Evolutionary conservation across 2,797 vertebrate genomes (phyloP).

Genomic region (Enteromius anoplus): DNA sequence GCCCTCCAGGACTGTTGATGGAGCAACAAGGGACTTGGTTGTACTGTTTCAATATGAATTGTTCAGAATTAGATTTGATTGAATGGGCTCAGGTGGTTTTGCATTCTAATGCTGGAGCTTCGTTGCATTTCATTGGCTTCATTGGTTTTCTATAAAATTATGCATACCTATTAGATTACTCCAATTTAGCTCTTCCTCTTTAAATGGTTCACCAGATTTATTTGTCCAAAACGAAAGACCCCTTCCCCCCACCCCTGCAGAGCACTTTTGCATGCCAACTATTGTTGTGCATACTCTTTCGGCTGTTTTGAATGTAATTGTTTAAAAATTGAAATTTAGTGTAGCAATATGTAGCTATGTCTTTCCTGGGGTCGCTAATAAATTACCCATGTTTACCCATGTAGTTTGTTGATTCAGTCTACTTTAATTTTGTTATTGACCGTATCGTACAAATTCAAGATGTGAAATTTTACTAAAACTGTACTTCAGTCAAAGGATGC

Average conservation of each 20-base stretch:
- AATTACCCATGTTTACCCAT: constrained; percentile 53
- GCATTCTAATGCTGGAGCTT: constrained; percentile 28
- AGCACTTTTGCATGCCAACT: constrained; percentile 24
- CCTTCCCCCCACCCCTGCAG: background rate
- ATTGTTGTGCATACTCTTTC: background rate
- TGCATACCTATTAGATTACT: constrained; percentile 51
- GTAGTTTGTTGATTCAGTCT: constrained; percentile 64
- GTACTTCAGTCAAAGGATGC: constrained; percentile 73
- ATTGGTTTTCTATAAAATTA: constrained; percentile 10
- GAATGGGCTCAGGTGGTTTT: constrained; percentile 31
- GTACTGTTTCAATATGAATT: constrained; percentile 33
- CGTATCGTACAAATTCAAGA: constrained; percentile 70
- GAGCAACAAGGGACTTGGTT: constrained; percentile 16
- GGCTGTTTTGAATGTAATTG: constrained; percentile 30
- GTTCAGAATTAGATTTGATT: constrained; percentile 34
- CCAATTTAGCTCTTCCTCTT: constrained; percentile 32
- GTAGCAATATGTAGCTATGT: background rate
- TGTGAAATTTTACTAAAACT: constrained; percentile 71
- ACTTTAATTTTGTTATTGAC: constrained; percentile 69
- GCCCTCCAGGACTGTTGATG: constrained; percentile 28
- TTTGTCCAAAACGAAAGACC: constrained; percentile 36
- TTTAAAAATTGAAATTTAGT: background rate
- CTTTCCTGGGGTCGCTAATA: background rate
- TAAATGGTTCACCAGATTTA: constrained; percentile 29
- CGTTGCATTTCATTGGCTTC: background rate